Evolutionary conservation across 2,113 vertebrate genomes (phyloP).

Genomic region (Eclectus roratus): DNA sequence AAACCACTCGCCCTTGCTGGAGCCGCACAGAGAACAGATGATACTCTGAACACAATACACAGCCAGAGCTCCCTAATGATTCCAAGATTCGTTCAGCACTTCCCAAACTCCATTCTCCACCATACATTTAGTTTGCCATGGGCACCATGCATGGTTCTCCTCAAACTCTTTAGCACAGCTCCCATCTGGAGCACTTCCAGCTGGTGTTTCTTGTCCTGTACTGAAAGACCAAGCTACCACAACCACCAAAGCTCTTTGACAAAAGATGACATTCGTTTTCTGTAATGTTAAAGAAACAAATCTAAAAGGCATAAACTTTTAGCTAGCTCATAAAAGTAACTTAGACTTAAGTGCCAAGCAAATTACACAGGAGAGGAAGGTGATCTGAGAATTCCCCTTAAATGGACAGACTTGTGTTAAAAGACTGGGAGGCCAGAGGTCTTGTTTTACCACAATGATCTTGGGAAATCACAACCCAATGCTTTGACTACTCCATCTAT

Average conservation of each 20-base stretch:
- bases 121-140: rapidly evolving
- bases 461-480: not conserved
- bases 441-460: rapidly evolving
- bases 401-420: rapidly evolving
- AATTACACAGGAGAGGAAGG: not conserved
- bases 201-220: not conserved
- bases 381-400: not conserved
- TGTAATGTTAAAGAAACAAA: not conserved
- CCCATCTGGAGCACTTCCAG: not conserved
- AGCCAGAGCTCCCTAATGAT: not conserved
- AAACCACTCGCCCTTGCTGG: not conserved
- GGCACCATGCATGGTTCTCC: not conserved
- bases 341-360: not conserved
- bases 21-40: not conserved
- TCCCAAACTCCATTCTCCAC: not conserved
- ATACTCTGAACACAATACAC: not conserved
- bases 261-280: not conserved
- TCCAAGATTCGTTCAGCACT: not conserved
- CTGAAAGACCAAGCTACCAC: not conserved
- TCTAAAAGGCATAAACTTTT: not conserved
- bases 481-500: not conserved
- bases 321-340: not conserved
- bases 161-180: not conserved
- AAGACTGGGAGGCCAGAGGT: not conserved
- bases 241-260: not conserved